Conservation (phyloP, 2,797 vertebrate genomes). For the Mus caroli region DNA sequence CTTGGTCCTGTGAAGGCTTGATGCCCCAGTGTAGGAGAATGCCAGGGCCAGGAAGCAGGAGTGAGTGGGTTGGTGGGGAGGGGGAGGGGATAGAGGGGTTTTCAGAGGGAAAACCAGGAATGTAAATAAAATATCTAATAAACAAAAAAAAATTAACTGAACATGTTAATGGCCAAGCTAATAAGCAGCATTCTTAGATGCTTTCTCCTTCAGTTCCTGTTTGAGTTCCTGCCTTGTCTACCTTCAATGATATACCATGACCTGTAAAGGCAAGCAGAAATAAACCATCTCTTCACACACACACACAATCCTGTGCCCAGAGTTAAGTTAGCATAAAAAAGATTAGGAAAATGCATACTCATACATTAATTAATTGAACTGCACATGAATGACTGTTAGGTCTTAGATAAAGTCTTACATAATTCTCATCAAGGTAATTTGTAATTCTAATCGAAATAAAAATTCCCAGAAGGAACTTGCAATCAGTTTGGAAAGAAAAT, state of each 20-base stretch:
- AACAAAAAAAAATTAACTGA: background rate
- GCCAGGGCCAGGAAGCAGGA: no score
- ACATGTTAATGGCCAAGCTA: background rate
- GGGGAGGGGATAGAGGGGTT: no score
- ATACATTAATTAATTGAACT: background rate
- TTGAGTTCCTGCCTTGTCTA: background rate
- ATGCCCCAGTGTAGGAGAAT: no score
- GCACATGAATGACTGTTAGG: background rate
- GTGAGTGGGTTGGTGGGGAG: no score
- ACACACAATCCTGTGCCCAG: background rate
- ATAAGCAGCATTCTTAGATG: background rate
- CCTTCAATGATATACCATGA: background rate
- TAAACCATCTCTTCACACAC: background rate
- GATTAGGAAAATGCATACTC: background rate
- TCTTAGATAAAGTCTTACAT: background rate
- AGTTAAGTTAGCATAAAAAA: background rate
- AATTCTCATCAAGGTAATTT: background rate
- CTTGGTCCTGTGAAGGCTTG: no score
- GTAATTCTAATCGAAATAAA: conserved; percentile 42
- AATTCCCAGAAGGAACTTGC: background rate
- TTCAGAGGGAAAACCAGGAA: no score
- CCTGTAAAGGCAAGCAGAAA: background rate
- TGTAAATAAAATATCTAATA: no score
- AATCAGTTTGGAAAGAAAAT: background rate
- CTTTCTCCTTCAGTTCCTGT: background rate